Percentiles rank a stretch among this genome's conserved stretches.
Conservation (phyloP, 2,888 invertebrate genomes). For the Tetragnatha montana region DNA sequence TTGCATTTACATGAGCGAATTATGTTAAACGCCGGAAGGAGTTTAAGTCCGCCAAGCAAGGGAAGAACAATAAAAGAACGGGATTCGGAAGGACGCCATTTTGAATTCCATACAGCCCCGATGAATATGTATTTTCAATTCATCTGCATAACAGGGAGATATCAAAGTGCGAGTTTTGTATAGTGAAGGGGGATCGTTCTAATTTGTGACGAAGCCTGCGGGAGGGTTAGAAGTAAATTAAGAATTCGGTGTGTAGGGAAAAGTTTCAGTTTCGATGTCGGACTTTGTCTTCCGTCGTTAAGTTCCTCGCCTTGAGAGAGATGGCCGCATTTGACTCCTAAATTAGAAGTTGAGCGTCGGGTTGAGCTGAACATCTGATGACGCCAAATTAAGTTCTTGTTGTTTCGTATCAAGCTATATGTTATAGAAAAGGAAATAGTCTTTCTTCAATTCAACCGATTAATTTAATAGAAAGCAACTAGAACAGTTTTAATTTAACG, state of each 20-base stretch:
- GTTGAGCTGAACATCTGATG: no score
- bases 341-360: no score
- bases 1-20: conserved; percentile 66
- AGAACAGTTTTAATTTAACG: no score
- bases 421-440: no score
- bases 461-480: no score
- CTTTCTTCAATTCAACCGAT: no score
- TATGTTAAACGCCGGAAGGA: conserved; percentile 59
- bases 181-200: neutral
- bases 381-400: no score
- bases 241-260: neutral
- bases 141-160: conserved; percentile 46
- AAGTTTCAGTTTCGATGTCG: neutral
- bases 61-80: conserved; percentile 47
- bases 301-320: no score
- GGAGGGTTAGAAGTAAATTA: neutral
- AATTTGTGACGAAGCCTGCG: neutral
- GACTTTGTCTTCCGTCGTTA: neutral
- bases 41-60: conserved; percentile 23
- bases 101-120: conserved; percentile 34
- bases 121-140: conserved; percentile 67
- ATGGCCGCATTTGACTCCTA: neutral
- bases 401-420: no score
- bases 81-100: conserved; percentile 26
- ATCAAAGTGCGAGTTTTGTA: neutral